phyloP scores from a whole-genome alignment of 2,888 invertebrate genomes.

The Villa cingulata region DNA sequence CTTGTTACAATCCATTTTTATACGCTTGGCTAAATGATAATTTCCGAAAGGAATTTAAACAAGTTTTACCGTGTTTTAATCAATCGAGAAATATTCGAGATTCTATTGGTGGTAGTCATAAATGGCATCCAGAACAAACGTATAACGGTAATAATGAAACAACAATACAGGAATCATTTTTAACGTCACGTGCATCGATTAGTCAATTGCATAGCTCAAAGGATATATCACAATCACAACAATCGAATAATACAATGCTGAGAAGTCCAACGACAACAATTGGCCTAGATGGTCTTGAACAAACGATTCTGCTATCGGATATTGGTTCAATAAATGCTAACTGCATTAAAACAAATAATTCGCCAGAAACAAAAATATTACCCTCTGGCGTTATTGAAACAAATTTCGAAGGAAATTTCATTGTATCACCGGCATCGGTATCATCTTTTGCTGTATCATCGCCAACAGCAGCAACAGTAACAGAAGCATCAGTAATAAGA shows the following conservation, averaged over 20 bases:
- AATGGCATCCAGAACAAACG: constrained; percentile 43
- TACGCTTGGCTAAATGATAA: constrained; percentile 94
- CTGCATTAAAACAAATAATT: not conserved
- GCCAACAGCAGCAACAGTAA: constrained; percentile 64
- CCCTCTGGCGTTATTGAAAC: constrained; percentile 15
- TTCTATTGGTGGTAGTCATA: constrained; percentile 6
- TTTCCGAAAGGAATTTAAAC: constrained; percentile 84
- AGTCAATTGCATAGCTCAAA: constrained; percentile 9
- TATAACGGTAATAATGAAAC: constrained; percentile 67
- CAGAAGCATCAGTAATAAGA: too few species aligned
- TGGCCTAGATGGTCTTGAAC: constrained; percentile 3
- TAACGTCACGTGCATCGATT: constrained; percentile 38
- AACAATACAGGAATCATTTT: constrained; percentile 53
- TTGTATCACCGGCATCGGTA: not conserved
- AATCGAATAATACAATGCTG: constrained; percentile 13
- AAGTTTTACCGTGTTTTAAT: constrained; percentile 53
- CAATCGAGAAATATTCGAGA: constrained; percentile 28
- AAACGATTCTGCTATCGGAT: constrained; percentile 10
- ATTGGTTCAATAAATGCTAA: constrained; percentile 5
- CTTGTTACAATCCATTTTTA: constrained; percentile 91
- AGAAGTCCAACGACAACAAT: constrained; percentile 17
- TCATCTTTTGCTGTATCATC: too few species aligned
- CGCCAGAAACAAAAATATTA: constrained; percentile 10
- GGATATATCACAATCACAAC: constrained; percentile 16
- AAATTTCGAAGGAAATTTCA: constrained; percentile 11